These are phyloP conservation scores for Drosophila nikananu DNA, from an alignment of 1,140 invertebrate species.

Conservation along the genomic window DNA sequence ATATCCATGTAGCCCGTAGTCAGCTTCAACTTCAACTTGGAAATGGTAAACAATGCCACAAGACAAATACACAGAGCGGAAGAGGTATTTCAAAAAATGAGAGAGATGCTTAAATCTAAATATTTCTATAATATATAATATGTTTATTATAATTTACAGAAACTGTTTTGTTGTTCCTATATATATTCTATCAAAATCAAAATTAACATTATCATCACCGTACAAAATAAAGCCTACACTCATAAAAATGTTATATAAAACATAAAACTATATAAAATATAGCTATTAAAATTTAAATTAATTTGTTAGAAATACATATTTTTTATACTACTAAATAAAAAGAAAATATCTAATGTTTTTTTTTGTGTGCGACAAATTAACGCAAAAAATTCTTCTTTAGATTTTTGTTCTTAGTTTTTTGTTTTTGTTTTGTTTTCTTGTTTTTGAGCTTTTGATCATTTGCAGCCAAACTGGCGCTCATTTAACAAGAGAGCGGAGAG, in stretches of 20 bases:
- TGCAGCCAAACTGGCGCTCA: conserved; percentile 43
- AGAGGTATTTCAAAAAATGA: not conserved
- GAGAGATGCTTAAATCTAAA: too few relatives aligned
- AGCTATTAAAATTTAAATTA: not conserved
- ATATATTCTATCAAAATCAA: not conserved
- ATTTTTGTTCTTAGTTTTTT: conserved; percentile 1
- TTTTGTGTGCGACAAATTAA: conserved; percentile 34
- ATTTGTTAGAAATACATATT: not conserved
- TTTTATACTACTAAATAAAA: not conserved
- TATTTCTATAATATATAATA: not conserved
- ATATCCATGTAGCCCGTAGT: conserved; percentile 7
- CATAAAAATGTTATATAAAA: too few relatives aligned
- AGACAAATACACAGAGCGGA: conserved; percentile 10
- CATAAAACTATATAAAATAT: not conserved
- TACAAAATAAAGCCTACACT: too few relatives aligned
- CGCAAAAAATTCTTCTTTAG: conserved; percentile 50
- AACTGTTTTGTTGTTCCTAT: not conserved
- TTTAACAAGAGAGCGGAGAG: conserved; percentile 16
- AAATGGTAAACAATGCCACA: conserved; percentile 18
- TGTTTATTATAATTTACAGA: too few relatives aligned
- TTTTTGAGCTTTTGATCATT: conserved; percentile 27
- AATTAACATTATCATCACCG: not conserved
- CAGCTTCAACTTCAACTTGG: conserved; percentile 8
- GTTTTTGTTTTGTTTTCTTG: conserved; percentile 16
- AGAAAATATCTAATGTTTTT: not conserved